Percentiles rank a stretch among this genome's conserved stretches.
phyloP scores from a whole-genome alignment of 1,140 invertebrate genomes.

The Ips typographus region DNA sequence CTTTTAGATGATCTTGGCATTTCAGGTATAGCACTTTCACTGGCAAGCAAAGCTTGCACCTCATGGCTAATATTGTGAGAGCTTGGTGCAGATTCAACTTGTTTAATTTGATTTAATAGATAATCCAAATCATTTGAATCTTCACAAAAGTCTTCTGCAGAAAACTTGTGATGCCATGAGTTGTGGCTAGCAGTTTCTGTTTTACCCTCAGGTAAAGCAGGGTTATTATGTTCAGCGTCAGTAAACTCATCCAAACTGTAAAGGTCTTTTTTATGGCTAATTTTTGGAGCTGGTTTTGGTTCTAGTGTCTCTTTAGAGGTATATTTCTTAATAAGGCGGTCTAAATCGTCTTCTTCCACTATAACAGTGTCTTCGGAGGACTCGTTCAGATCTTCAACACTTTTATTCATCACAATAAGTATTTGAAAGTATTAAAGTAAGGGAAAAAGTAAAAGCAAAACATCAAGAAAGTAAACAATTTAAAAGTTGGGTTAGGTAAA shows the following conservation, averaged over 20 bases:
- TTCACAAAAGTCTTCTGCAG: slow-evolving; percentile 17
- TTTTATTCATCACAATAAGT: too few species aligned
- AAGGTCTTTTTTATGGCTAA: background rate
- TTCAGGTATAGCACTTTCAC: too few species aligned
- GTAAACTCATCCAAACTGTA: slow-evolving; percentile 17
- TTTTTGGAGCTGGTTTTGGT: background rate
- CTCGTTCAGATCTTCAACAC: too few species aligned
- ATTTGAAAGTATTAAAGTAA: too few species aligned
- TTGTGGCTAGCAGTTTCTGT: too few species aligned
- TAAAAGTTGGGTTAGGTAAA: too few species aligned
- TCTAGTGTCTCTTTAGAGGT: background rate
- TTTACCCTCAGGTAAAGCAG: too few species aligned
- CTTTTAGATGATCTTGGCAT: too few species aligned
- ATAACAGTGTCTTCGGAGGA: slow-evolving; percentile 13
- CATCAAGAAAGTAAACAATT: too few species aligned
- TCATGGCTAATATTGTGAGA: too few species aligned
- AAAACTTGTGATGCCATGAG: slow-evolving; percentile 17
- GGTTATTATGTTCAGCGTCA: background rate
- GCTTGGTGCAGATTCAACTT: background rate
- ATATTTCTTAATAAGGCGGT: slow-evolving; percentile 12
- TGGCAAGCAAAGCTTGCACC: too few species aligned
- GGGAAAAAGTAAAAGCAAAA: too few species aligned
- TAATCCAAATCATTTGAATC: slow-evolving; percentile 13
- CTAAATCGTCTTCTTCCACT: slow-evolving; percentile 4
- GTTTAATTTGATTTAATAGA: background rate